Conservation (phyloP, 2,113 vertebrate species). For the Siniperca chuatsi region DNA sequence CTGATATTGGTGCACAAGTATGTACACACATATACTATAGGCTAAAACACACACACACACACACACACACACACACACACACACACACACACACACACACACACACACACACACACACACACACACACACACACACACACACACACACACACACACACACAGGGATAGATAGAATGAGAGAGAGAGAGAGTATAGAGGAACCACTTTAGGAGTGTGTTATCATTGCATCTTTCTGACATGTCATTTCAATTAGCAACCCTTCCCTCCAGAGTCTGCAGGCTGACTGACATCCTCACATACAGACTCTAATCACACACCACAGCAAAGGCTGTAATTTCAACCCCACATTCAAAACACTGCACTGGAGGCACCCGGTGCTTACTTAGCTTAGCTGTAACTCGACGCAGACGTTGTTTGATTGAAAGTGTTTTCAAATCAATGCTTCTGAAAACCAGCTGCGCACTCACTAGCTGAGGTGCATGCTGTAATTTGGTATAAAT, state of each 20-base stretch:
- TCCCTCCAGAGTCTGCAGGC: slow-evolving; percentile 35
- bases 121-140: too few relatives aligned
- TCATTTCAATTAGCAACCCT: slow-evolving; percentile 70
- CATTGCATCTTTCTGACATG: slow-evolving; percentile 51
- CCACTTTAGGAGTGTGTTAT: slow-evolving; percentile 48
- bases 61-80: not conserved
- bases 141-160: too few relatives aligned
- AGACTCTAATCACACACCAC: slow-evolving; percentile 67
- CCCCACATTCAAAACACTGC: slow-evolving; percentile 70
- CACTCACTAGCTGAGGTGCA: slow-evolving; percentile 55
- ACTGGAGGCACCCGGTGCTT: slow-evolving; percentile 44
- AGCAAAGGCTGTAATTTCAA: slow-evolving; percentile 76
- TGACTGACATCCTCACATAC: slow-evolving; percentile 70
- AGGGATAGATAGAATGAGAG: not conserved
- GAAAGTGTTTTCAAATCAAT: slow-evolving; percentile 76
- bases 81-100: too few relatives aligned
- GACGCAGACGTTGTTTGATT: slow-evolving; percentile 61
- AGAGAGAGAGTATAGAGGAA: not conserved
- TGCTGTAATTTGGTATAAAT: slow-evolving; percentile 80
- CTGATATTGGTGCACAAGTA: slow-evolving; percentile 3
- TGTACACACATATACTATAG: not conserved
- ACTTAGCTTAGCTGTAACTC: slow-evolving; percentile 55
- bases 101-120: not conserved
- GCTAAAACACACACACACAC: not conserved
- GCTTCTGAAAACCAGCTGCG: slow-evolving; percentile 55